A percentile compares a stretch with the other conserved stretches of the same genome.
Conservation (phyloP, 2,113 vertebrate species). For the Taurulus bubalis region DNA sequence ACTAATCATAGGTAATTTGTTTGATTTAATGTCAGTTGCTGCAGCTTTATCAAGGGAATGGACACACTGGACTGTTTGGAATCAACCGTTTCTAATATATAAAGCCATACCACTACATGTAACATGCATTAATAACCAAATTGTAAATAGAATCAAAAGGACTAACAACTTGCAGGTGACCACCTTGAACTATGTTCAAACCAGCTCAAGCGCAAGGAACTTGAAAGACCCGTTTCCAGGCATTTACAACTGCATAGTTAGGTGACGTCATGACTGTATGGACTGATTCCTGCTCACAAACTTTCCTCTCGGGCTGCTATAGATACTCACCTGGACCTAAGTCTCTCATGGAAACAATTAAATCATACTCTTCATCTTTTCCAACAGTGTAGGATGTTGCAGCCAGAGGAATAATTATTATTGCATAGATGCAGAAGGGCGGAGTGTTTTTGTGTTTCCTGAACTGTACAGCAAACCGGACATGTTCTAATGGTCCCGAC, state of each 20-base stretch:
- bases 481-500: not conserved
- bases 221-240: not conserved
- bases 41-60: not conserved
- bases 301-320: conserved; percentile 29
- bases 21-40: conserved; percentile 8
- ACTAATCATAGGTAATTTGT: conserved; percentile 2
- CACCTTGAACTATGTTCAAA: not conserved
- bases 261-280: not conserved
- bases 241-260: conserved; percentile 21
- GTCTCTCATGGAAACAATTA: not conserved
- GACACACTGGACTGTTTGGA: not conserved
- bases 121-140: not conserved
- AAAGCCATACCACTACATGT: not conserved
- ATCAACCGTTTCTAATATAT: not conserved
- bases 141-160: not conserved
- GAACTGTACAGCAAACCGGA: not conserved
- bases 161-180: not conserved
- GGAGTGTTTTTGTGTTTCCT: not conserved
- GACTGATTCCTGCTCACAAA: conserved; percentile 22
- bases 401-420: not conserved
- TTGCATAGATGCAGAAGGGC: not conserved
- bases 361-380: not conserved
- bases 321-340: conserved; percentile 38
- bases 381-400: not conserved
- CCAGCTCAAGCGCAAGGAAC: not conserved